Conservation (phyloP, 2,888 invertebrate species). For the Aporophyla nigra region DNA sequence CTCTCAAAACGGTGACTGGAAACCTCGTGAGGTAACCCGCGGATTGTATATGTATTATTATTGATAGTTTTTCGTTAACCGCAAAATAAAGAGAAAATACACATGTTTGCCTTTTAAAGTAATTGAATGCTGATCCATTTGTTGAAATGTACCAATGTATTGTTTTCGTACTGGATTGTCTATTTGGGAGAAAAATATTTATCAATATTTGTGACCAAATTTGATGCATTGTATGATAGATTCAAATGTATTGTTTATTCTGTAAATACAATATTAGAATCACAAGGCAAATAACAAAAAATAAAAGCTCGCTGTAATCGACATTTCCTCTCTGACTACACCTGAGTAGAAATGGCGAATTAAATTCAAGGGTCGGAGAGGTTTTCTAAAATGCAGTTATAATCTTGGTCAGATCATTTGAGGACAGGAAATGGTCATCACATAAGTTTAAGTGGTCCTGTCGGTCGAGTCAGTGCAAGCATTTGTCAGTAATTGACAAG, state of each 20-base stretch:
- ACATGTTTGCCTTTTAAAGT: neutral
- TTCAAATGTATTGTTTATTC: neutral
- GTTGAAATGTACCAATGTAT: neutral
- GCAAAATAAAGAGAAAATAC: neutral
- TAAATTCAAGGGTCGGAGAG: neutral
- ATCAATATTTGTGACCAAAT: neutral
- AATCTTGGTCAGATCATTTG: no score
- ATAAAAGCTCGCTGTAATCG: neutral
- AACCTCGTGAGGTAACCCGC: no score
- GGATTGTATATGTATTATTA: neutral
- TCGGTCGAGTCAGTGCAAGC: neutral
- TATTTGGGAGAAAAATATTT: neutral
- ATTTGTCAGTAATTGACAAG: neutral
- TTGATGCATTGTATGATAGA: neutral
- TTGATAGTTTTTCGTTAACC: neutral
- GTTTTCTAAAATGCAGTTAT: no score
- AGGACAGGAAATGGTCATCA: neutral
- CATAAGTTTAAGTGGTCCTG: neutral
- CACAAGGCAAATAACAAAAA: neutral
- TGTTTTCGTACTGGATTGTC: neutral
- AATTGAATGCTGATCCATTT: neutral
- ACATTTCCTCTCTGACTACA: neutral
- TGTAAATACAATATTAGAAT: neutral
- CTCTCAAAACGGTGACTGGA: no score
- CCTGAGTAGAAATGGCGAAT: neutral